phyloP scores from a whole-genome alignment of 35 echinoderm and acorn worm genomes.

The Antedon bifida region DNA sequence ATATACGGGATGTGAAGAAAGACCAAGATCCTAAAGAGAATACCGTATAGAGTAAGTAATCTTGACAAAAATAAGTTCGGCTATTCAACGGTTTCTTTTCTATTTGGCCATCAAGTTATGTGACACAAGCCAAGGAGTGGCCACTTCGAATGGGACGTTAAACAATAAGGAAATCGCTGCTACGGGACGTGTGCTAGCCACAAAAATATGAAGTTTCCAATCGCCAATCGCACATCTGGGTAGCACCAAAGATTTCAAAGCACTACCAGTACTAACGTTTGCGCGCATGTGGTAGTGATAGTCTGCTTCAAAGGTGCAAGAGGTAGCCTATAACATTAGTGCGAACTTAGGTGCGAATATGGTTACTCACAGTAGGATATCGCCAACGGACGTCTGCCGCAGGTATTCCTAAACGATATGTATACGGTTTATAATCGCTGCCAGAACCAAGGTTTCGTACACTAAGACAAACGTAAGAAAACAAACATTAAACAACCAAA shows the following conservation, averaged over 20 bases:
- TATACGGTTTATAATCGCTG: constrained; percentile 27
- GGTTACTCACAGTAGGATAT: not conserved
- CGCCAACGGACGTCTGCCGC: not conserved
- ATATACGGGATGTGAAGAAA: constrained; percentile 20
- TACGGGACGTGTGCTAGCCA: too few relatives aligned
- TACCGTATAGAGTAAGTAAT: not conserved
- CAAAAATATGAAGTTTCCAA: too few relatives aligned
- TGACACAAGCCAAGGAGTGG: not conserved
- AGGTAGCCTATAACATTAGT: too few relatives aligned
- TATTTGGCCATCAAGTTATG: too few relatives aligned
- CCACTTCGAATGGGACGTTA: not conserved
- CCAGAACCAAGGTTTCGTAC: constrained; percentile 17
- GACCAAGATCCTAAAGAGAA: not conserved
- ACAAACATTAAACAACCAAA: not conserved
- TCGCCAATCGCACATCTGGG: too few relatives aligned
- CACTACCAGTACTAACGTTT: too few relatives aligned
- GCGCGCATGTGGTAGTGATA: too few relatives aligned
- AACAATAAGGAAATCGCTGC: too few relatives aligned
- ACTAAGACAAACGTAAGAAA: not conserved
- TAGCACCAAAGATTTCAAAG: too few relatives aligned
- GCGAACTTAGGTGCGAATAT: not conserved
- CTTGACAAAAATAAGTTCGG: not conserved
- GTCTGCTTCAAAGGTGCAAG: too few relatives aligned
- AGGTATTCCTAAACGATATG: constrained; percentile 26
- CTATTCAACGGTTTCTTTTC: not conserved